A percentile compares a stretch with the other conserved stretches of the same genome.
Conservation (phyloP, 2,113 vertebrate genomes). For the Rissa tridactyla region DNA sequence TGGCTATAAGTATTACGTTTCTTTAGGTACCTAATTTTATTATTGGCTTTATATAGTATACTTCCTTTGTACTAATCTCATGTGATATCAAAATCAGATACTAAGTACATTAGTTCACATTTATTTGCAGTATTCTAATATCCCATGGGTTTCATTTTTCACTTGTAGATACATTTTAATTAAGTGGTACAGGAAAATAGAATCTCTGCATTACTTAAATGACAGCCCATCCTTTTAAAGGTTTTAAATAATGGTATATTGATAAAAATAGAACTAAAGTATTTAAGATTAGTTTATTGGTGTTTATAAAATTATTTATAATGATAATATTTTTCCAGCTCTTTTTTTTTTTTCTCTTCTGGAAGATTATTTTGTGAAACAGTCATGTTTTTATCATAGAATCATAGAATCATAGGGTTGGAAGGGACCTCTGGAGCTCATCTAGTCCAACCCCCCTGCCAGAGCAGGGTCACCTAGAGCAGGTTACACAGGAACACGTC, state of each 20-base stretch:
- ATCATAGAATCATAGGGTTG: too few species aligned
- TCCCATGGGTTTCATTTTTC: not conserved
- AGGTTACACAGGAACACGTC: too few species aligned
- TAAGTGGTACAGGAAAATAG: not conserved
- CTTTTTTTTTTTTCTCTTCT: not conserved
- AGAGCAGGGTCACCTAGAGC: too few species aligned
- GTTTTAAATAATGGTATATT: not conserved
- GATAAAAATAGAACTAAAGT: not conserved
- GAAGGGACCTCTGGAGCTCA: too few species aligned
- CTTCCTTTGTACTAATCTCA: not conserved
- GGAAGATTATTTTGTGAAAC: not conserved
- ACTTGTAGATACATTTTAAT: not conserved
- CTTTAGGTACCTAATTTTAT: not conserved
- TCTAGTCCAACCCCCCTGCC: too few species aligned
- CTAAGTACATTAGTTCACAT: not conserved
- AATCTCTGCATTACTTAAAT: not conserved
- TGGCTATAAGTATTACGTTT: not conserved
- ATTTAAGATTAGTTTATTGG: not conserved
- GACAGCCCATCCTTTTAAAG: not conserved
- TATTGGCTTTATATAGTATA: not conserved
- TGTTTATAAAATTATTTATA: not conserved
- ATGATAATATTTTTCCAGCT: not conserved
- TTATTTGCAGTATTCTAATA: not conserved
- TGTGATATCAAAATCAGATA: not conserved
- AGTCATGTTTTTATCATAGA: not conserved